Base-by-base conservation (phyloP, 2,888 invertebrate species). In the Leucoptera coffeella region DNA sequence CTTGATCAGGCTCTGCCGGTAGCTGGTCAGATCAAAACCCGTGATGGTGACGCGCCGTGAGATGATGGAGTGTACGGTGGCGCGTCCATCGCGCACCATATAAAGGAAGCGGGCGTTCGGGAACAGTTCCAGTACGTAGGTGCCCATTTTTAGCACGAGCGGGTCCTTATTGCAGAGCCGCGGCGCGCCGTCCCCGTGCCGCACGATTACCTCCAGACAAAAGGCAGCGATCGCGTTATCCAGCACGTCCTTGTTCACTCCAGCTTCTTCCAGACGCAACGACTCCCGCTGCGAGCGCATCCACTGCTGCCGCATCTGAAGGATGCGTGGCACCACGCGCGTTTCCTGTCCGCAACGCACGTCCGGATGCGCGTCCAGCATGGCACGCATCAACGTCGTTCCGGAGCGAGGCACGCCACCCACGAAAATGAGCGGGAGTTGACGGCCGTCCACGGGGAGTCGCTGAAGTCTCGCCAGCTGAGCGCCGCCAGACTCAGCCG, bases 91-190 rank as follows among this genome's bases (percentile, higher is more conserved):
- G 35, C 99, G 83, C 42, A 97, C 85, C 94, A 97, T 95, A 61
- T 97, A 90, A 42, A 99, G 77, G 67, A 95, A 99, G 69, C 96
- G 96, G 31, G 95, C 87, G 53, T 94, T 93, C 23, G 99, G 97
- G 69, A 99, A 99, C 32, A 99, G 75, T 51, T 91, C 87, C 35
- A 89, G 80, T 42, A 99, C 84, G 38, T 67, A 97, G 28, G 86
- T 83, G 48, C 94, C 94, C 78, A 94, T 94, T 72, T 96, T 96
- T 39, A 99, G 78, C 30, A 95, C 95, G 39, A 99, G 82, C 27
- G 99, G 99, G 71, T 99, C 99, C 69, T 99, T 99, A 75, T 99
- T 99, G 75, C 99, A 99, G 35, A 97, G 79, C 27, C 95, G 75
- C 32, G 89, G 82, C 28, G 97, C 96, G 14, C 92, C 86, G 45